Evolutionary conservation across 2,888 invertebrate genomes (phyloP), one percentile per base, ranked within the genome.

Genomic region (Busseola fusca): DNA sequence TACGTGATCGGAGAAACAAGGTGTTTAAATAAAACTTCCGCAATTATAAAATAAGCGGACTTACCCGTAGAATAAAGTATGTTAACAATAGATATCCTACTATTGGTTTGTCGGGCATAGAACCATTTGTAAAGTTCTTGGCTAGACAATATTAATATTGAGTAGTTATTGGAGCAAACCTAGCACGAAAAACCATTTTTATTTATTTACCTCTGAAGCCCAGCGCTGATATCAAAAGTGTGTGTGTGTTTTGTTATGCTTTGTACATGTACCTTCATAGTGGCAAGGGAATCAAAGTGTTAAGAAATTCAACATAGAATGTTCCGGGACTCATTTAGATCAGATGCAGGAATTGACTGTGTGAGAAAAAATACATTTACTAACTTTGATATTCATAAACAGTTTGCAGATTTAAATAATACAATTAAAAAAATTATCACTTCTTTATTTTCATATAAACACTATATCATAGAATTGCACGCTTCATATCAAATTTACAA

Each of bases 401-500:
- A 12, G 10, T 73, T 62, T 3, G 16, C 18, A n/a, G 18, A 5
- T 0, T 5, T 45, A 52, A 78, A 64, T 58, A 62, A 78, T 27
- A 82, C 60, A 57, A 54, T 6, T 6, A 4, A 56, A 45, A 48
- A 66, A 50, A 45, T 63, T 52, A 50, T 74, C 34, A 69, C 65
- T 50, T 83, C 18, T 80, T 74, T 80, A 83, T 80, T 74, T 67
- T 64, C 64, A 56, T 64, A 37, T 34, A 52, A 10, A 42, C 25
- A 50, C 45, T 65, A 66, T 34, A 58, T 52, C 52, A 72, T 59
- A 80, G 56, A 72, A 50, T 72, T 63, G 54, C 37, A 76, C 66
- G 45, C 27, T 80, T 80, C 69, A 64, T 64, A 45, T 37, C 12
- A 37, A 82, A 58, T 78, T 76, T 80, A 72, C 63, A 76, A 60